Evolutionary conservation across 53 echinoderm and acorn worm species (phyloP), one percentile per base, ranked within the genome.

Genomic region (Temnopleurus reevesii): DNA sequence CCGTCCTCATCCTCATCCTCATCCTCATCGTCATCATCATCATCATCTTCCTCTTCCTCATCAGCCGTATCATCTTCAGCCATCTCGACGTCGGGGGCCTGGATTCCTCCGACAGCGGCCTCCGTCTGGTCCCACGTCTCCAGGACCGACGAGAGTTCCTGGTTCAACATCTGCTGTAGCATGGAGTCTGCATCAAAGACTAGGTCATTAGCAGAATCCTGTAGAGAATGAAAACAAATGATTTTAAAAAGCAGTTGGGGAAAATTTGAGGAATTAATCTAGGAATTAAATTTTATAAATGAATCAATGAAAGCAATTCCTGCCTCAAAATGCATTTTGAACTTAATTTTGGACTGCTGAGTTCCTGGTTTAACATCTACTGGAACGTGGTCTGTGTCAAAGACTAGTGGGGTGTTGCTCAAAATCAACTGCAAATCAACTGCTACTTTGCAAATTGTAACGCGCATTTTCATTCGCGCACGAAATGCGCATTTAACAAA

Each of bases 101-200:
- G 9, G 4, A 71, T 84, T 4, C 46, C 44, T 18, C 58, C 61
- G 24, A 24, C 77, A 1, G 76, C 59, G 19, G 24, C 90, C 2
- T 41, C 24, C 23, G 41, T 12, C 60, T 19, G 90, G 45, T 45
- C 55, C 54, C 53, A 90, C 2, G 46, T 45, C 45, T 61, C 86
- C 30, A 86, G 33, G 64, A 86, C 24, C 8, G 90, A 71, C 38
- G 89, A 36, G 4, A 95, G 81, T 61, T 95, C 95, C 56, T 95
- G 93, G 30, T 93, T 60, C 26, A 95, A 83, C n/a, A 92, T 54
- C 63, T 92, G 92, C 81, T 95, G 83, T 35, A 92, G 86, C 31
- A 95, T 57, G 76, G 89, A 59, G 54, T 94, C 92, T 45, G 91
- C 76, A 60, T 90, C 92, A 59, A 53, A 31, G 54, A 90, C 82